Base-by-base conservation (phyloP, 1,140 invertebrate species). In the Microplitis demolitor region DNA sequence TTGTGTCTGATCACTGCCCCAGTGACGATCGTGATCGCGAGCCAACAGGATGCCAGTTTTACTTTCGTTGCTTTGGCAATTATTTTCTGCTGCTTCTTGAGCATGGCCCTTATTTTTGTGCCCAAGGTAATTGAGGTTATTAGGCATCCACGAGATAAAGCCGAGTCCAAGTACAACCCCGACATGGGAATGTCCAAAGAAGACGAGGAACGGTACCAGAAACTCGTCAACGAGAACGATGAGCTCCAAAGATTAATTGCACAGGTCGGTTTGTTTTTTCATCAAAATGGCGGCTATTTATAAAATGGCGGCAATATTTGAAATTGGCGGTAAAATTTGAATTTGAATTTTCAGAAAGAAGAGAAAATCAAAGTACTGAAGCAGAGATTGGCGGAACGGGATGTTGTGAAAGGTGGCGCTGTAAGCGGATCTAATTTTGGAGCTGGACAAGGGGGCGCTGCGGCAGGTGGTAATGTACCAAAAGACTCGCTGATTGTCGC, bases 1-100 rank as follows among this genome's bases (percentile, higher is more conserved):
- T 90, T 99, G 11, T 98, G 97, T 84, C 88, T 99, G 69, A 98
- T 99, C 81, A 99, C 97, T 8, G 97, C 95, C 11, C 98, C 98
- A 0, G 97, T 99, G 50, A 96, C 96, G 9, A 92, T 99, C 88
- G 96, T 99, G 13, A 98, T 99, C 74, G 94, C 95, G 66, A 96
- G 95, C 74, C 97, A 99, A 83, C 96, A 98, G 84, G 96, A 99
- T 87, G 97, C 98, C 9, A 96, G 95, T 74, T 99, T 97, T 86
- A 96, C 96, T 13, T 99, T 99, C 86, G 95, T 98, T 33, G 93
- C 97, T 2, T 88, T 98, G 58, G 95, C 97, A 33, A 97, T 98
- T 73, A 95, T 98, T 66, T 97, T 98, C 87, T 98, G 97, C 86
- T 97, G 96, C 87, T 98, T 98, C 88, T 90, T 99, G 13, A 97